Evolutionary conservation across 2,113 vertebrate genomes (phyloP).

Genomic region (Muntiacus muntjak): DNA sequence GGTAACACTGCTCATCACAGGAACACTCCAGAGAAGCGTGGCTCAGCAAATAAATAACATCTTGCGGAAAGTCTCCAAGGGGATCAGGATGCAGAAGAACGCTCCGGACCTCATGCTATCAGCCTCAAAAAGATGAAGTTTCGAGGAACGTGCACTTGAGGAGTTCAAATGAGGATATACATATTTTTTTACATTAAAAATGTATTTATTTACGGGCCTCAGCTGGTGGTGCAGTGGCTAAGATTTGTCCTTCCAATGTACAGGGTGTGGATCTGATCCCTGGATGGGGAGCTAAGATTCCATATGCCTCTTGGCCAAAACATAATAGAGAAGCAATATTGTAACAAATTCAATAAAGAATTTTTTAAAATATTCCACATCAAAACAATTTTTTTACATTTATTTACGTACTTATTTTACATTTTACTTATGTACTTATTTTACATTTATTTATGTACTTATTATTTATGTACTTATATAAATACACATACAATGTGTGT

Average conservation of each 20-base stretch:
- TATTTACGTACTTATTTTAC: background rate
- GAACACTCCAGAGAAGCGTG: background rate
- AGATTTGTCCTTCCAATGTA: background rate
- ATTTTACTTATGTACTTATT: background rate
- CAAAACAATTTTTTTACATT: background rate
- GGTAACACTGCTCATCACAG: background rate
- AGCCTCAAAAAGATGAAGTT: background rate
- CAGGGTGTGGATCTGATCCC: background rate
- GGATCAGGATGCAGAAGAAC: background rate
- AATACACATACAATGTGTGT: background rate
- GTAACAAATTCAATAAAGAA: background rate
- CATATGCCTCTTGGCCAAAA: background rate
- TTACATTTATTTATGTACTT: background rate
- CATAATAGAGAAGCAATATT: background rate
- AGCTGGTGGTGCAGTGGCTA: background rate
- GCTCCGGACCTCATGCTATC: background rate
- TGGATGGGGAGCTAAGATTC: background rate
- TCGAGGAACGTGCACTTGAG: background rate
- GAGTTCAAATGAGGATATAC: background rate
- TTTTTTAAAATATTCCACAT: fast-evolving
- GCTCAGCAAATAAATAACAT: background rate
- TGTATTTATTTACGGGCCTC: background rate
- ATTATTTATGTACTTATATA: background rate
- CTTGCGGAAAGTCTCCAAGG: background rate
- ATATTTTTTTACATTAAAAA: background rate